Conservation (phyloP, 2,797 vertebrate species). For the Gymnodraco acuticeps region DNA sequence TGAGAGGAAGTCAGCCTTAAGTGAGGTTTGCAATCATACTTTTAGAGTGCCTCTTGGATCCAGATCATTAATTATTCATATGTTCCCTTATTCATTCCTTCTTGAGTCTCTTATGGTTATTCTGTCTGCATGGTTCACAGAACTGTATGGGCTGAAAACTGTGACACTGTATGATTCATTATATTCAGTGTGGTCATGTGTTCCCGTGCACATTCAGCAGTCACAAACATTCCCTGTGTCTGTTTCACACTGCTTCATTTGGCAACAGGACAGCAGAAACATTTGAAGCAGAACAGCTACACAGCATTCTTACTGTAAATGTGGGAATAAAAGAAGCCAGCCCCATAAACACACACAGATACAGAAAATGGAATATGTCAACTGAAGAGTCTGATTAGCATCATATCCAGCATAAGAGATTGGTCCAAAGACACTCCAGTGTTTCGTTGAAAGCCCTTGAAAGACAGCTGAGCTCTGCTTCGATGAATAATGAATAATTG, state of each 20-base stretch:
- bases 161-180: neutral
- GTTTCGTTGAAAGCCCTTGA: constrained; percentile 31
- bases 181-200: neutral
- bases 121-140: neutral
- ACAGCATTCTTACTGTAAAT: constrained; percentile 1
- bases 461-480: constrained; percentile 20
- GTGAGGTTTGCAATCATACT: neutral
- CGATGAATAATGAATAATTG: constrained; percentile 27
- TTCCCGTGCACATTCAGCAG: neutral
- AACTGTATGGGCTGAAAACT: neutral
- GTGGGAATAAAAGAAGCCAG: constrained; percentile 9
- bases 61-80: constrained; percentile 2
- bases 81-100: neutral
- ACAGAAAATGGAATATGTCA: constrained; percentile 8
- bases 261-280: constrained; percentile 37
- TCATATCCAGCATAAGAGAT: constrained; percentile 14
- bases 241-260: constrained; percentile 42
- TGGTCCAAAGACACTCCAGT: constrained; percentile 7
- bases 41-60: constrained; percentile 14
- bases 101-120: neutral
- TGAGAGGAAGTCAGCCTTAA: neutral
- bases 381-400: constrained; percentile 12
- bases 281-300: constrained; percentile 12
- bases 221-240: neutral
- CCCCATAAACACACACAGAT: constrained; percentile 20